Base-by-base conservation (phyloP, 2,113 vertebrate genomes). In the Larimichthys polyactis region DNA sequence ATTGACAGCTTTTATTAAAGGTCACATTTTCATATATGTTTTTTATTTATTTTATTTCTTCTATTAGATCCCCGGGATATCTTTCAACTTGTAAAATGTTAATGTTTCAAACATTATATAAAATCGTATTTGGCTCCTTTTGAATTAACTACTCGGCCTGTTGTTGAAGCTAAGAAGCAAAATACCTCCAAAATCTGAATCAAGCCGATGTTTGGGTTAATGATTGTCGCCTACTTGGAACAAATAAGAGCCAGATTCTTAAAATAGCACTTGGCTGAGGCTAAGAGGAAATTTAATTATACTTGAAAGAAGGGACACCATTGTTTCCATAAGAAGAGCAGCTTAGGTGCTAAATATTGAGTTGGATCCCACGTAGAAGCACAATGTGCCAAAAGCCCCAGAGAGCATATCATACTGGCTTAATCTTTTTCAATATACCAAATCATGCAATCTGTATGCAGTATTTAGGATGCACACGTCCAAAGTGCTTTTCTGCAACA, bases 221-320 rank as follows among this genome's bases (percentile, higher is more conserved):
- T 79, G 49, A 75, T 79, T 84, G 87, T 71, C 58, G 83, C 36
- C 29, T 22, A 12, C 78, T 68, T 59, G 19, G 67, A 82, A 63
- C 58, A 74, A 82, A 84, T 27, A 84, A 29, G 15, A 57, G 22
- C 65, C 51, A 20, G 32, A 19, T 64, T 81, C 83, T 85, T 5
- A 67, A 85, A 88, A 90, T 85, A 89, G 73, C 52, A 69, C 54
- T 79, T 83, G 71, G 74, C 81, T 64, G 58, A 62, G 67, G 74
- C 68, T 57, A 79, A 80, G 77, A 86, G 69, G 60, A 88, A 87
- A 88, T 87, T 62, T 65, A 84, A 88, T 91, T 81, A 83, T 59
- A 72, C 36, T 65, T 79, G 67, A 83, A 90, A 88, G 57, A 86
- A 72, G 66, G 46, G 20, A n/a, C 19, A 17, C 64, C 68, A 55